phyloP scores from a whole-genome alignment of 2,113 vertebrate species.

The Tragelaphus buxtoni region DNA sequence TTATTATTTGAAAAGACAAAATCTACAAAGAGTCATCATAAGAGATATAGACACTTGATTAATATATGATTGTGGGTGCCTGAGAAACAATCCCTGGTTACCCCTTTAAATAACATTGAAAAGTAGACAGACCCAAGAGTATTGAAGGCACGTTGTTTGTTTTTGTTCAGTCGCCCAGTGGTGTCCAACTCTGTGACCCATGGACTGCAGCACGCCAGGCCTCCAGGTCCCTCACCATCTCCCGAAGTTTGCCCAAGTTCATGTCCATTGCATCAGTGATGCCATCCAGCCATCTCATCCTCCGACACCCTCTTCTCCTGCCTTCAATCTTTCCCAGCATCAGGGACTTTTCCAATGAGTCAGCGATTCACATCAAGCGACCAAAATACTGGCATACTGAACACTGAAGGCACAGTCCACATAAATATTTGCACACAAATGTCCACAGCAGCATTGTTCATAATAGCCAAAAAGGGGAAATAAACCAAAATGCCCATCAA shows the following conservation, averaged over 20 bases:
- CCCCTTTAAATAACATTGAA: neutral
- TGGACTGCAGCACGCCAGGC: neutral
- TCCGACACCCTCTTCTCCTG: neutral
- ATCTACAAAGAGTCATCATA: neutral
- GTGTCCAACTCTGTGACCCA: neutral
- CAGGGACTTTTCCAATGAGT: neutral
- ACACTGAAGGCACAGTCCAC: neutral
- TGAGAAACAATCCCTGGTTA: neutral
- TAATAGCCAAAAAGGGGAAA: neutral
- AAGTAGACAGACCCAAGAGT: neutral
- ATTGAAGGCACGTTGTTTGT: neutral
- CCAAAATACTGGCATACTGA: neutral
- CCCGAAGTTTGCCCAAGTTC: neutral
- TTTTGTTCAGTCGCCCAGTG: neutral
- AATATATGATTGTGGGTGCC: neutral
- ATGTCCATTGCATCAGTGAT: neutral
- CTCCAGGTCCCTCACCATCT: neutral
- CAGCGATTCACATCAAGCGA: neutral
- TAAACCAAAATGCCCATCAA: neutral
- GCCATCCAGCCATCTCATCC: neutral
- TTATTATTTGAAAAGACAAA: neutral
- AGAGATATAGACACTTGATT: neutral
- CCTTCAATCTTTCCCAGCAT: neutral
- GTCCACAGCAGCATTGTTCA: neutral
- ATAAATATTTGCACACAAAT: neutral